Conservation (phyloP, 2,888 invertebrate genomes). For the Peribatodes rhomboidaria region DNA sequence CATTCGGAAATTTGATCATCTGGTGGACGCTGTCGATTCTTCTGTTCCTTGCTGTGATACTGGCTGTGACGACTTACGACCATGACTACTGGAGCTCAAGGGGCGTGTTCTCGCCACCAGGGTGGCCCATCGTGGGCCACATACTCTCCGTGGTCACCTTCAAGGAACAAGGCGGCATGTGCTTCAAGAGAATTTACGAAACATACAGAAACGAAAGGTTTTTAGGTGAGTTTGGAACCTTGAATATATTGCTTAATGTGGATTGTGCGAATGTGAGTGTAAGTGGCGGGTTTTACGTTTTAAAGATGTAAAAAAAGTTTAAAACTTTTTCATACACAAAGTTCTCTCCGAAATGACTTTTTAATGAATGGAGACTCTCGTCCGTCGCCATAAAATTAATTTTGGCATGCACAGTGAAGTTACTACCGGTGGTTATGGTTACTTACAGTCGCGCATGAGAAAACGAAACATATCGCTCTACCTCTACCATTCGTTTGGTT, state of each 20-base stretch:
- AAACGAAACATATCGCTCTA: too few relatives aligned
- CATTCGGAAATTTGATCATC: slow-evolving; percentile 63
- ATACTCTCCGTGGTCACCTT: slow-evolving; percentile 73
- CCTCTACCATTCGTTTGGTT: too few relatives aligned
- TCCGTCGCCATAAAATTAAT: too few relatives aligned
- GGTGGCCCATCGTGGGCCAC: slow-evolving; percentile 77
- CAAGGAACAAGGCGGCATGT: slow-evolving; percentile 79
- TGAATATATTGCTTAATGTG: slow-evolving; percentile 29
- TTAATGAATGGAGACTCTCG: too few relatives aligned
- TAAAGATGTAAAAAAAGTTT: too few relatives aligned
- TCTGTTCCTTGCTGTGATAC: slow-evolving; percentile 52
- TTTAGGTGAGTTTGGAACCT: slow-evolving; percentile 70
- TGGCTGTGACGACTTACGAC: slow-evolving; percentile 73
- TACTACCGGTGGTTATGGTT: too few relatives aligned
- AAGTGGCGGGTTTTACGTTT: slow-evolving; percentile 9
- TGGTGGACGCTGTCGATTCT: slow-evolving; percentile 62
- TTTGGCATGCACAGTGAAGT: too few relatives aligned
- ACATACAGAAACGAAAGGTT: slow-evolving; percentile 68
- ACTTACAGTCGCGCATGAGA: too few relatives aligned
- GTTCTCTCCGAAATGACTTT: too few relatives aligned
- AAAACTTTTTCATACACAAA: too few relatives aligned
- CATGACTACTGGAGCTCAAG: slow-evolving; percentile 76
- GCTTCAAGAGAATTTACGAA: slow-evolving; percentile 78
- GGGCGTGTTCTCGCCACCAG: slow-evolving; percentile 77
- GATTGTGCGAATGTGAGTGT: slow-evolving; percentile 2